Conservation (phyloP, 2,113 vertebrate species). For the Marcusenius ussheri region DNA sequence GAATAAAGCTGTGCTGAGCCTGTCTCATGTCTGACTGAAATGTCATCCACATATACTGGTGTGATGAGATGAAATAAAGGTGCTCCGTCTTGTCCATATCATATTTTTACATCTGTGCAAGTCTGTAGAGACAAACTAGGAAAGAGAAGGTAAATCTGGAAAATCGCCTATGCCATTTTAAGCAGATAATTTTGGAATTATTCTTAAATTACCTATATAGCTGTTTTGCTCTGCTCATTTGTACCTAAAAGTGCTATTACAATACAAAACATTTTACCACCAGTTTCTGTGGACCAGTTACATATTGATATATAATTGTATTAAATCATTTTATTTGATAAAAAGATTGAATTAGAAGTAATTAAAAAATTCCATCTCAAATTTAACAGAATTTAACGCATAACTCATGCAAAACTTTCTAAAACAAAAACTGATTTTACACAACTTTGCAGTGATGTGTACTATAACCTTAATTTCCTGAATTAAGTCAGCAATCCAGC, state of each 20-base stretch:
- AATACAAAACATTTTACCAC: neutral
- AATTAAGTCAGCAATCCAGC: neutral
- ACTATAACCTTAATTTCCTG: neutral
- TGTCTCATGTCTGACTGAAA: neutral
- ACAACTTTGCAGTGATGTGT: neutral
- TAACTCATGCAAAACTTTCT: neutral
- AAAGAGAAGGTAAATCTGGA: neutral
- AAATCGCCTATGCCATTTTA: neutral
- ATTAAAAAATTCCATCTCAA: neutral
- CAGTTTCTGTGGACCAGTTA: neutral
- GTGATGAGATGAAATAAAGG: constrained; percentile 6
- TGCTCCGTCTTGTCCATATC: neutral
- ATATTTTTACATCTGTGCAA: neutral
- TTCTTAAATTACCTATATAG: neutral
- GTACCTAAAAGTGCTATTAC: neutral
- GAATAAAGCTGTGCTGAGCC: constrained; percentile 3
- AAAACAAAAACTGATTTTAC: neutral
- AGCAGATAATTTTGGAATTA: neutral
- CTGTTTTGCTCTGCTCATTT: neutral
- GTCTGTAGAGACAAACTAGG: neutral
- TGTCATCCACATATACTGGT: neutral
- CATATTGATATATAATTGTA: neutral
- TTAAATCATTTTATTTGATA: neutral
- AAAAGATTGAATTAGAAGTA: neutral
- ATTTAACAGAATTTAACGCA: neutral